A percentile compares a stretch with the other conserved stretches of the same genome.
phyloP scores from a whole-genome alignment of 37 sponge, comb jelly and placozoan species.

The Eunapius fragilis region DNA sequence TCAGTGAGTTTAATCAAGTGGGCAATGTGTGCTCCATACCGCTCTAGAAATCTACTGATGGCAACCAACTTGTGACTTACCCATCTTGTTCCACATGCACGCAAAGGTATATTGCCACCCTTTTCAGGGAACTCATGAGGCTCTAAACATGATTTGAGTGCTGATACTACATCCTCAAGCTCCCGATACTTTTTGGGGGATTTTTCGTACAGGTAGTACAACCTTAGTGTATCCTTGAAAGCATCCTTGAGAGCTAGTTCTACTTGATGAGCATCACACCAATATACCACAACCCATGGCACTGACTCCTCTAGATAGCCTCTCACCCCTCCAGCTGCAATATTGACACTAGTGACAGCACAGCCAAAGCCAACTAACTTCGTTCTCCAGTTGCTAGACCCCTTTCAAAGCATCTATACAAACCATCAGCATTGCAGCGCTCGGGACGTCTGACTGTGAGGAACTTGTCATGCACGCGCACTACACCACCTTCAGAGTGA shows the following conservation, averaged over 20 bases:
- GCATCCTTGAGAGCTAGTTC: constrained; percentile 75
- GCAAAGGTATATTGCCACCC: constrained; percentile 49
- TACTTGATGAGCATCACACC: constrained; percentile 72
- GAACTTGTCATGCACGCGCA: too few species aligned
- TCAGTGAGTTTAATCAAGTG: too few species aligned
- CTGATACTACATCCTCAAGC: constrained; percentile 3
- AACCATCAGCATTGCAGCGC: too few species aligned
- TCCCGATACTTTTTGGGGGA: constrained; percentile 17
- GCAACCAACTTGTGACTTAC: constrained; percentile 69
- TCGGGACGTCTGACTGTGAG: too few species aligned
- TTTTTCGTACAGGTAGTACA: constrained; percentile 66
- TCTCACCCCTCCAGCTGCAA: constrained; percentile 42
- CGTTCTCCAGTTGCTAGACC: too few species aligned
- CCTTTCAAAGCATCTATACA: too few species aligned
- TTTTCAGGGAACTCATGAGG: constrained; percentile 42
- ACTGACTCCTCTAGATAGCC: constrained; percentile 28
- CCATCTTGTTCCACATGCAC: constrained; percentile 73
- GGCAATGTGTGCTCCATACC: too few species aligned
- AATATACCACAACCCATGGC: constrained; percentile 62
- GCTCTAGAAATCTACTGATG: constrained; percentile 37
- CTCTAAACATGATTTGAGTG: constrained; percentile 44
- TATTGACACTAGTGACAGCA: constrained; percentile 58
- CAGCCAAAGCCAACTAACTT: too few species aligned
- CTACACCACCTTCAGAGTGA: too few species aligned
- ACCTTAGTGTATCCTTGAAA: constrained; percentile 23